Conservation (phyloP, 1,140 invertebrate species). For the Protaetia brevitarsis region DNA sequence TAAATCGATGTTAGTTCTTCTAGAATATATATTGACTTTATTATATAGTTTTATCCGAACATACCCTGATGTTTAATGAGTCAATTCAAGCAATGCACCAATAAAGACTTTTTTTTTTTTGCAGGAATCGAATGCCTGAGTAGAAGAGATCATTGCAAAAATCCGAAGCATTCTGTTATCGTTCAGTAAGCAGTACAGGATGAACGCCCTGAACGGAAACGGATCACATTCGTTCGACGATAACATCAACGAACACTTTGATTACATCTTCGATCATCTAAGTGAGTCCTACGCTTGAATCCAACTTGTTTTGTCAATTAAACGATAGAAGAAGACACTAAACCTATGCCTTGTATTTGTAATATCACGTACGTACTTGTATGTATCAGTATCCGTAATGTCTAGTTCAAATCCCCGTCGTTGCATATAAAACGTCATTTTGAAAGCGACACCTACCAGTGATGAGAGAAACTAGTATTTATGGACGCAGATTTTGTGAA, state of each 20-base stretch:
- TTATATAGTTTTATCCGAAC: too few relatives aligned
- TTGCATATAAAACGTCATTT: background rate
- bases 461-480: too few relatives aligned
- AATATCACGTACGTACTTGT: constrained; percentile 6
- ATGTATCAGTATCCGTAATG: background rate
- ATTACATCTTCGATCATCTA: constrained; percentile 57
- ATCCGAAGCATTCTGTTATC: constrained; percentile 69
- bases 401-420: background rate
- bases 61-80: too few relatives aligned
- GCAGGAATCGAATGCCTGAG: constrained; percentile 73
- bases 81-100: background rate
- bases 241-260: constrained; percentile 53
- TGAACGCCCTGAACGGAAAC: constrained; percentile 52
- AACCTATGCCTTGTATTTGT: constrained; percentile 7
- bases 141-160: constrained; percentile 75
- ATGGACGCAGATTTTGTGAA: background rate
- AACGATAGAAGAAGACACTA: background rate
- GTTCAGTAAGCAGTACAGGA: constrained; percentile 67
- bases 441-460: too few relatives aligned
- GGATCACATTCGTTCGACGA: constrained; percentile 50
- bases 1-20: too few relatives aligned
- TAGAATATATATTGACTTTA: too few relatives aligned
- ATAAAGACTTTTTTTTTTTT: constrained; percentile 35
- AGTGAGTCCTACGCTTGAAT: constrained; percentile 58
- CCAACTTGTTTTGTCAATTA: constrained; percentile 20